Base-by-base conservation (phyloP, 2,888 invertebrate species). In the Eristalis intricaria region DNA sequence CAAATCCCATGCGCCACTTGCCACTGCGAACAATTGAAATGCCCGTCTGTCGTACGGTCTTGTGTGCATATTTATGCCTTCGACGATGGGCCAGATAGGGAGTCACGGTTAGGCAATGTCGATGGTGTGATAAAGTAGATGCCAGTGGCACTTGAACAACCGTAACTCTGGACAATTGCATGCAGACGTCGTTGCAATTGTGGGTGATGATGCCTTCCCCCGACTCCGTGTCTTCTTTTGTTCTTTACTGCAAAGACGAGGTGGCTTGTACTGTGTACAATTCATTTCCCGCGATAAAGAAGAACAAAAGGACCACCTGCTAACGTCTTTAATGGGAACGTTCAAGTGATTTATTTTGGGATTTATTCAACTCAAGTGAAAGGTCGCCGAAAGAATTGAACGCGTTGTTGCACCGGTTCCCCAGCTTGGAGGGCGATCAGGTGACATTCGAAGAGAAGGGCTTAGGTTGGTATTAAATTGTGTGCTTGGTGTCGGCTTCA, bases 51-150 rank as follows among this genome's bases (percentile, higher is more conserved):
- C 35, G 50, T 70, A 32, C 19, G 26, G 71, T 68, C 78, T 73
- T 78, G 70, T 32, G 70, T 81, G 75, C 65, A 76, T 70, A 76
- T 73, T 40, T 22, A 60, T 81, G 19, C 76, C 40, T 19, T 60
- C 70, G 15, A 40, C 15, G 61, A 66, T 84, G 50, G 58, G 58
- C 80, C 66, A 66, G 80, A 84, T 63, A 71, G 68, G 65, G 71
- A 81, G 75, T 64, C 81, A 68, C 71, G 65, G 75, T 84, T 84
- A 63, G 56, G 75, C 70, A 75, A 84, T 80, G 71, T 13, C 73
- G 61, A 81, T 81, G 66, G 61, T 71, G 61, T 75, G 71, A 84
- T 80, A 71, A 76, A 81, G 75, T 80, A 60, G 69, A 38, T 84
- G 65, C 74, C 68, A 69, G 19, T 58, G 63, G 74, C 35, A 43